Evolutionary conservation across 2,888 invertebrate species (phyloP).

Genomic region (Xestia ashworthii): DNA sequence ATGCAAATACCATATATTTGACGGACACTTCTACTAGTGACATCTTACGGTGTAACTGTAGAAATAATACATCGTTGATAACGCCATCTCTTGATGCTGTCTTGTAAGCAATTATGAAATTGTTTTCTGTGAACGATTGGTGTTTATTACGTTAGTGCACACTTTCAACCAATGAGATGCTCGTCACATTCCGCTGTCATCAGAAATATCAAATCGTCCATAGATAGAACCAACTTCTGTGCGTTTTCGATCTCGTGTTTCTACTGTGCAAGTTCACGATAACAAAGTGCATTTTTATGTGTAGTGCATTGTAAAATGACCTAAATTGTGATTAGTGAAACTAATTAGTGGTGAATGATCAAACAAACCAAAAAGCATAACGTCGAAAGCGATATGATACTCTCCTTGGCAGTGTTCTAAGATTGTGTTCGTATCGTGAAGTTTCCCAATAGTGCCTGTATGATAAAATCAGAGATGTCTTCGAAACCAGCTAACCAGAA

Average conservation of each 20-base stretch:
- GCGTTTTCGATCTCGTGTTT: conserved; percentile 75
- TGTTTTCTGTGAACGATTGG: conserved; percentile 57
- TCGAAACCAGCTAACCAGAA: conserved; percentile 92
- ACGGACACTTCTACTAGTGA: conserved; percentile 3
- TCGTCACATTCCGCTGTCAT: neutral
- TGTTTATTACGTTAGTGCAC: accelerated
- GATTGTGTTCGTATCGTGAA: conserved; percentile 89
- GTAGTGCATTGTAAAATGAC: conserved; percentile 88
- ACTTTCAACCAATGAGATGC: conserved; percentile 51
- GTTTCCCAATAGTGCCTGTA: conserved; percentile 82
- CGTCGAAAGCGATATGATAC: conserved; percentile 88
- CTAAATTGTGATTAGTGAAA: conserved; percentile 85
- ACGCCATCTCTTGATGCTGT: conserved; percentile 46
- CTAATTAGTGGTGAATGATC: conserved; percentile 76
- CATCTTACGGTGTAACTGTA: conserved; percentile 40
- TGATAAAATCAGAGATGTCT: conserved; percentile 86
- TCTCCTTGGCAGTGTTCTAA: conserved; percentile 91
- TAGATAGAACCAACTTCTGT: conserved; percentile 61
- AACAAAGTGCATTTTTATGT: conserved; percentile 86
- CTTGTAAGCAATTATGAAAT: conserved; percentile 42
- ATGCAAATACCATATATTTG: neutral
- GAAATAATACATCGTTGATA: neutral
- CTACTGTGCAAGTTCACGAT: conserved; percentile 86
- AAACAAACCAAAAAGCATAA: conserved; percentile 77
- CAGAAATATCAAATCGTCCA: conserved; percentile 39